Evolutionary conservation across 2,888 invertebrate species (phyloP).

Genomic region (Thymelicus lineola): DNA sequence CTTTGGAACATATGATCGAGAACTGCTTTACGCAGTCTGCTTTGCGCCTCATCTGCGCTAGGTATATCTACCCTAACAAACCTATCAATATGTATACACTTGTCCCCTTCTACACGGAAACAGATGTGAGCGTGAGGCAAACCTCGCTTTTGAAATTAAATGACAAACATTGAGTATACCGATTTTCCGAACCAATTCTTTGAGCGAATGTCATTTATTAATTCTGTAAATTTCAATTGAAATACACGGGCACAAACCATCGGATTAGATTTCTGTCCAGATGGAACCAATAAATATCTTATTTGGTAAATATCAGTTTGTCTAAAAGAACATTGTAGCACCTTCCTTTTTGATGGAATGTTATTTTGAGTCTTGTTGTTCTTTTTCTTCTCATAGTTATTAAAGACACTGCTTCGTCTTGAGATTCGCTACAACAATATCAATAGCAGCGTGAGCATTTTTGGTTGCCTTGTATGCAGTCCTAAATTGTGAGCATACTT

Average conservation of each 20-base stretch:
- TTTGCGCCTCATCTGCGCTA: not conserved
- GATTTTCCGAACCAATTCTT: conserved; percentile 25
- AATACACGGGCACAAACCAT: conserved; percentile 14
- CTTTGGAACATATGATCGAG: conserved; percentile 13
- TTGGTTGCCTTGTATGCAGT: too few relatives aligned
- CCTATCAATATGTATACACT: conserved; percentile 23
- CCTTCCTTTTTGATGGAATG: too few relatives aligned
- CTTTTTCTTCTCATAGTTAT: too few relatives aligned
- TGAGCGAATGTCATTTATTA: conserved; percentile 7
- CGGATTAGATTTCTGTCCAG: conserved; percentile 9
- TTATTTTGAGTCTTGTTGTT: too few relatives aligned
- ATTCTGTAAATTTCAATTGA: conserved; percentile 12
- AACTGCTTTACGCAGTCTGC: conserved; percentile 18
- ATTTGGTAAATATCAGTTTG: too few relatives aligned
- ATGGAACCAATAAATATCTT: not conserved
- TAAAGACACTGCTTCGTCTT: too few relatives aligned
- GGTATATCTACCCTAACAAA: conserved; percentile 18
- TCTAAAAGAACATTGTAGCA: too few relatives aligned
- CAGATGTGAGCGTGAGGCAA: conserved; percentile 18
- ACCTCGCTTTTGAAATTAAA: conserved; percentile 34
- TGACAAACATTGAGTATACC: conserved; percentile 29
- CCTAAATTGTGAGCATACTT: too few relatives aligned
- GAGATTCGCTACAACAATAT: too few relatives aligned
- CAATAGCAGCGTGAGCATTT: too few relatives aligned
- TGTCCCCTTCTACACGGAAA: conserved; percentile 23